phyloP scores from a whole-genome alignment of 2,888 invertebrate genomes.

The Folsomia candida region DNA sequence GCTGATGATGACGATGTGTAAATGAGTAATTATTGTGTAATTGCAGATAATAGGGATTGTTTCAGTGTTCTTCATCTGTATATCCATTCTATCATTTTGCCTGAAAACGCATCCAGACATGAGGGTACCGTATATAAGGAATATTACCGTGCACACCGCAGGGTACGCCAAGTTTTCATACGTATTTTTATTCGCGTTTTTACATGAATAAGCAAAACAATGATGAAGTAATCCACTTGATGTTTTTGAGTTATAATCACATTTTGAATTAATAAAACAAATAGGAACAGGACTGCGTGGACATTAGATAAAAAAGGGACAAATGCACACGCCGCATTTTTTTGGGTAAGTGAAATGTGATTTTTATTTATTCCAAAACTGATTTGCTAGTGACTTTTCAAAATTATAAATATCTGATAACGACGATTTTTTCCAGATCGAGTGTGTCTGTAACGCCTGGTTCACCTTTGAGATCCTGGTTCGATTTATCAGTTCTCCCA shows the following conservation, averaged over 20 bases:
- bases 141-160: conserved; percentile 73
- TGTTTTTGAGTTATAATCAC: too few species aligned
- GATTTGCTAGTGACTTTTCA: too few species aligned
- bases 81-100: conserved; percentile 98
- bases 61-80: conserved; percentile 99
- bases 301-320: conserved; percentile 81
- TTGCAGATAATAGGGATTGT: conserved; percentile 92
- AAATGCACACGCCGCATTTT: conserved; percentile 93
- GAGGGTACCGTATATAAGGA: conserved; percentile 76
- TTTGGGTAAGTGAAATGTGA: too few species aligned
- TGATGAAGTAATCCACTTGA: too few species aligned
- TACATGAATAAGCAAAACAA: too few species aligned
- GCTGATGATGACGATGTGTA: too few species aligned
- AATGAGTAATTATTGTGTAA: conserved; percentile 14
- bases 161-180: too few species aligned
- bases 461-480: conserved; percentile 94
- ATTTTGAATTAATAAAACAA: too few species aligned
- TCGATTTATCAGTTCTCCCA: conserved; percentile 88
- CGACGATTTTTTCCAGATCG: conserved; percentile 98
- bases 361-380: too few species aligned
- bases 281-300: conserved; percentile 74
- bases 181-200: too few species aligned
- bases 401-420: too few species aligned
- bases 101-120: conserved; percentile 99
- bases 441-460: conserved; percentile 98